Conservation (phyloP, 2,113 vertebrate genomes). For the Mionectes macconnelli region DNA sequence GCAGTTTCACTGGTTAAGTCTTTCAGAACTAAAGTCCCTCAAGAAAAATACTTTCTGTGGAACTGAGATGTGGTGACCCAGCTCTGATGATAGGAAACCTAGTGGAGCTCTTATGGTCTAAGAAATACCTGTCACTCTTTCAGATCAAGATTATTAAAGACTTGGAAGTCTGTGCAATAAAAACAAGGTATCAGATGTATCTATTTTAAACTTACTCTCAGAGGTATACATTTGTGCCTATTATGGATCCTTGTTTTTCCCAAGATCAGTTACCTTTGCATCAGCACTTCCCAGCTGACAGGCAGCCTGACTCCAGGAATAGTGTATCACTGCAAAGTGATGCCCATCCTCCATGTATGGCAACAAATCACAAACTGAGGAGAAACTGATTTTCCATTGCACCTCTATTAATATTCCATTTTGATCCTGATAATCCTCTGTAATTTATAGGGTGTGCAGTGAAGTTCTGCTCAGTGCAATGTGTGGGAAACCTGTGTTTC, state of each 20-base stretch:
- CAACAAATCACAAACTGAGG: conserved; percentile 21
- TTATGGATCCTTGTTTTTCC: conserved; percentile 31
- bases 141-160: not conserved
- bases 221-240: conserved; percentile 14
- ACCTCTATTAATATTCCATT: conserved; percentile 51
- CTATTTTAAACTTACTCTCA: conserved; percentile 52
- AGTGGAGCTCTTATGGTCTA: not conserved
- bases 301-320: conserved; percentile 43
- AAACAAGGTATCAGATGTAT: conserved; percentile 29
- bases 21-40: not conserved
- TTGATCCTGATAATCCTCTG: conserved; percentile 49
- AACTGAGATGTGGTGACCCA: not conserved
- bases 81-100: not conserved
- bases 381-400: conserved; percentile 67
- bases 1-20: not conserved
- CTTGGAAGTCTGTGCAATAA: not conserved
- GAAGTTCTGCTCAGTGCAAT: not conserved
- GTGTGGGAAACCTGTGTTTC: not conserved
- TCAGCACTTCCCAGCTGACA: conserved; percentile 67
- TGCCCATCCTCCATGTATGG: conserved; percentile 1
- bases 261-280: conserved; percentile 61
- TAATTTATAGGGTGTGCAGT: not conserved
- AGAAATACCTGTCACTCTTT: not conserved
- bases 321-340: conserved; percentile 23
- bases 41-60: not conserved